Base-by-base conservation (phyloP, 2,113 vertebrate species). In the Cisticola juncidis region DNA sequence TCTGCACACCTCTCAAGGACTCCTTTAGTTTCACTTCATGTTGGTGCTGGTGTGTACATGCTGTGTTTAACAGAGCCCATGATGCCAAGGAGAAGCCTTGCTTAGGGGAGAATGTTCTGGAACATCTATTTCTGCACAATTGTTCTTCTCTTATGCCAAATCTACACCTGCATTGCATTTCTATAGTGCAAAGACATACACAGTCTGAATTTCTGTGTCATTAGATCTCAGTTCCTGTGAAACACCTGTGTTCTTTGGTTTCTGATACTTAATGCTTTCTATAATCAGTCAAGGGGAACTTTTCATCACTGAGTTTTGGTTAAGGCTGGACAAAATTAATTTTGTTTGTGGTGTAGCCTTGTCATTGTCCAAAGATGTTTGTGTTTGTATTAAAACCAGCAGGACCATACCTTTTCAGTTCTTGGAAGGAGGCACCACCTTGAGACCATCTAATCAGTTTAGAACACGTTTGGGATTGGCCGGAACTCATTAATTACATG, bases 31-130 rank as follows among this genome's bases (percentile, higher is more conserved):
- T 66, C 14, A 9, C 29, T 60, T 79, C 26, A 20, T 36, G 51
- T 60, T 47, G 10, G 31, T 58, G 0, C 9, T 78, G 3, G 1
- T 38, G 18, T 44, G 28, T 47, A 3, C 2, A 1, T 65, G 35
- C 12, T 3, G 1, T n/a, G 54, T 81, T 62, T 35, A 36, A 20
- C 26, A 38, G 36, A 44, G 57, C 29, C 36, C 47, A 35, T 74
- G 54, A 26, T 54, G 17, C 25, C n/a, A 42, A 24, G 36, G 47
- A 33, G 51, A 47, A 84, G 19, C 19, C n/a, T 72, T 57, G 35
- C 36, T 47, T 35, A 36, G 42, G n/a, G 42, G 29, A 47, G n/a
- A 20, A 21, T 18, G 4, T 71, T 71, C 26, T 68, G 62, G 14
- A 35, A 14, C 5, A 33, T 60, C 33, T 51, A 1, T 44, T 90